Percentiles rank a stretch among this genome's conserved stretches.
Evolutionary conservation across 2,888 invertebrate species (phyloP).

Genomic region (Panzeria rudis): DNA sequence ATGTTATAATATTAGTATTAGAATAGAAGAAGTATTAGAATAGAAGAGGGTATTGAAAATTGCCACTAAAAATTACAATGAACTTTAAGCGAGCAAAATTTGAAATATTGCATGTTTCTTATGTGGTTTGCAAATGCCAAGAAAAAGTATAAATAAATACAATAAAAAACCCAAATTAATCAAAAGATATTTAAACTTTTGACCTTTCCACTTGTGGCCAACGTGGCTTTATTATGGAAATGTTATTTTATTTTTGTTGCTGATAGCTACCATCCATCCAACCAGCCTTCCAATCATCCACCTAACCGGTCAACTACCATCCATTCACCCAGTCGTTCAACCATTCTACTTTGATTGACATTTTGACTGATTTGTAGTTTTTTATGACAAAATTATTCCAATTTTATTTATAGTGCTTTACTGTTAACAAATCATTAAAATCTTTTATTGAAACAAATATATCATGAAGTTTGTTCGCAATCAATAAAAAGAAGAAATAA

Average conservation of each 20-base stretch:
- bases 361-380: constrained; percentile 66
- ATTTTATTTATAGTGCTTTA: constrained; percentile 39
- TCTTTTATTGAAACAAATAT: constrained; percentile 41
- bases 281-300: not conserved
- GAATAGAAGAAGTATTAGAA: not conserved
- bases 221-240: constrained; percentile 14
- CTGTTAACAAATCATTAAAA: constrained; percentile 50
- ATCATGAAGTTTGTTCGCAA: constrained; percentile 3
- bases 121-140: not conserved
- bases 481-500: constrained; percentile 1
- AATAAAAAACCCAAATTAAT: constrained; percentile 36
- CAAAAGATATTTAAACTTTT: constrained; percentile 39
- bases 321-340: not conserved
- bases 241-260: constrained; percentile 1
- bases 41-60: not conserved
- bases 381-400: constrained; percentile 54
- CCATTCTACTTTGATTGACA: constrained; percentile 57
- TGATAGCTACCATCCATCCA: not conserved
- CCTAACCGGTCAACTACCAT: not conserved
- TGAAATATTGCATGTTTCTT: not conserved
- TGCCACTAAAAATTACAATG: not conserved
- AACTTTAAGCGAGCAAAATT: not conserved
- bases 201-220: constrained; percentile 52
- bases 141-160: not conserved
- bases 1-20: no score